Evolutionary conservation across 2,888 invertebrate species (phyloP).

Genomic region (Amblyjoppa fuscipennis): DNA sequence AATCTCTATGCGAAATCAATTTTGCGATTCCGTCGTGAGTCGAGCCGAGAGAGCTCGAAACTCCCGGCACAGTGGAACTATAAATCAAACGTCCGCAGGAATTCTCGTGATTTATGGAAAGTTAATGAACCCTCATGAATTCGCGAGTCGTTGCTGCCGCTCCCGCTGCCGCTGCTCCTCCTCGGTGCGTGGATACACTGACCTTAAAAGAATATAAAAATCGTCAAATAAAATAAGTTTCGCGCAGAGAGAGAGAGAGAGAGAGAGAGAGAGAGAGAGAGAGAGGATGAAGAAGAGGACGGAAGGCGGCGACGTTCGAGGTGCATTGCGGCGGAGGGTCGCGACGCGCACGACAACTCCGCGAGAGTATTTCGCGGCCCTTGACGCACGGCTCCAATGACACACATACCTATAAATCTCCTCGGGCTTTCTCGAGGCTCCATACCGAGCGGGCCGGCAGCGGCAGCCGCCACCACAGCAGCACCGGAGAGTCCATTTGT

Average conservation of each 20-base stretch:
- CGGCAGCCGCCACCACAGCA: conserved; percentile 46
- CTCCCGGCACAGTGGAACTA: conserved; percentile 62
- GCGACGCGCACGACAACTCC: conserved; percentile 46
- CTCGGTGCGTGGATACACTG: conserved; percentile 39
- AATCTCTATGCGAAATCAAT: conserved; percentile 61
- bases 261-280: conserved; percentile 33
- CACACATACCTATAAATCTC: conserved; percentile 84
- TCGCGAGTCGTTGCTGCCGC: conserved; percentile 54
- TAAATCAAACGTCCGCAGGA: conserved; percentile 65
- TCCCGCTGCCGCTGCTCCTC: conserved; percentile 21
- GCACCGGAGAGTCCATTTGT: conserved; percentile 80
- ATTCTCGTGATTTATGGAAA: conserved; percentile 69
- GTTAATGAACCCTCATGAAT: conserved; percentile 69
- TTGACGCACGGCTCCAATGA: conserved; percentile 83
- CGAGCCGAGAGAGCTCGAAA: conserved; percentile 37
- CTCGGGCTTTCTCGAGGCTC: conserved; percentile 61
- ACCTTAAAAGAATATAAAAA: conserved; percentile 64
- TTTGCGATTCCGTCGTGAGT: conserved; percentile 43
- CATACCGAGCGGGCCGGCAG: conserved; percentile 66
- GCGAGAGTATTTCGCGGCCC: conserved; percentile 64
- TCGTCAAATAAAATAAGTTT: conserved; percentile 59
- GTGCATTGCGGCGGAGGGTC: conserved; percentile 53
- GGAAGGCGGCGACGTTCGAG: conserved; percentile 60
- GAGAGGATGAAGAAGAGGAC: conserved; percentile 37
- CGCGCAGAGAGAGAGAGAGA: conserved; percentile 6